phyloP scores from a whole-genome alignment of 2,888 invertebrate genomes.

The Xestia rhomboidea region DNA sequence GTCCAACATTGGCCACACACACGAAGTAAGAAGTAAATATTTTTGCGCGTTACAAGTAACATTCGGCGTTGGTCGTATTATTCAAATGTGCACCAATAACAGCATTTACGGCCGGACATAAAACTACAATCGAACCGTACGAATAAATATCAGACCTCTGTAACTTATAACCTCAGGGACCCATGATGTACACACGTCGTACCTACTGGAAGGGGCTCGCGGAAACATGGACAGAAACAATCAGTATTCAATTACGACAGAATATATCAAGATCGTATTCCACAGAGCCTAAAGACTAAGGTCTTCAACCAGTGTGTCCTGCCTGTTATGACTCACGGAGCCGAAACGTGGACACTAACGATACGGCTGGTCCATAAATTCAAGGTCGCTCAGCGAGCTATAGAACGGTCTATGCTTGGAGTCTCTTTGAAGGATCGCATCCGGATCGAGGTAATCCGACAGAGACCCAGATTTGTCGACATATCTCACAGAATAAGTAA shows the following conservation, averaged over 20 bases:
- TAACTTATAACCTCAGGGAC: slow-evolving; percentile 84
- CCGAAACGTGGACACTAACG: too few species aligned
- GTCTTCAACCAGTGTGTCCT: too few species aligned
- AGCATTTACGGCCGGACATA: slow-evolving; percentile 88
- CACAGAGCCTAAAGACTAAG: too few species aligned
- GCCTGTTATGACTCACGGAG: too few species aligned
- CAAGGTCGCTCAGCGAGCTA: too few species aligned
- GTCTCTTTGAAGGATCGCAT: too few species aligned
- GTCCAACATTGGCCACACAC: slow-evolving; percentile 42
- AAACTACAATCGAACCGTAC: slow-evolving; percentile 89
- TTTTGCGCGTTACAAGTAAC: slow-evolving; percentile 84
- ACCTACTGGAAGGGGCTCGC: slow-evolving; percentile 58
- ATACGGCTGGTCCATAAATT: too few species aligned
- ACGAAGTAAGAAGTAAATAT: slow-evolving; percentile 81
- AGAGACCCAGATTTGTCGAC: too few species aligned
- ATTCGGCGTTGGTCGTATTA: slow-evolving; percentile 84
- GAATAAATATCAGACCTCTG: slow-evolving; percentile 89
- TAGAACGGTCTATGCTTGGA: too few species aligned
- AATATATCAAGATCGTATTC: neutral
- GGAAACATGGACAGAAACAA: too few species aligned
- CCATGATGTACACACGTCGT: slow-evolving; percentile 39
- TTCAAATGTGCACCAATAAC: slow-evolving; percentile 89
- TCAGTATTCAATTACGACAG: neutral
- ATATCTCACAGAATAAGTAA: too few species aligned
- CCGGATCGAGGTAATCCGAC: too few species aligned